A percentile compares a stretch with the other conserved stretches of the same genome.
phyloP scores from a whole-genome alignment of 2,113 vertebrate species.

The Gallinago undulata region DNA sequence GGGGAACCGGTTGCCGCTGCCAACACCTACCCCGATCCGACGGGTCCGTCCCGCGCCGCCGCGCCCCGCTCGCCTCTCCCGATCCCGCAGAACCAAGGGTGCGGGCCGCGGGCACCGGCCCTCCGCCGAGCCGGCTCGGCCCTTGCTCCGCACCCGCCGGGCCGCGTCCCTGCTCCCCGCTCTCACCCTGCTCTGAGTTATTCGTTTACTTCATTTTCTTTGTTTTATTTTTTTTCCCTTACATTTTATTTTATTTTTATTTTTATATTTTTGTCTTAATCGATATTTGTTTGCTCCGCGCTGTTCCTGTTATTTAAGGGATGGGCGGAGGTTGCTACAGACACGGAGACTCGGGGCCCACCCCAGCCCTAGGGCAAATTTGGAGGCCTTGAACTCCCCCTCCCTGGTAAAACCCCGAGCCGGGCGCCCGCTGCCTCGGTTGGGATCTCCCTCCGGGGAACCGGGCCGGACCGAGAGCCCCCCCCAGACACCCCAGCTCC shows the following conservation, averaged over 20 bases:
- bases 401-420: neutral
- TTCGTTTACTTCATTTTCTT: neutral
- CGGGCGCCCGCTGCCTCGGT: neutral
- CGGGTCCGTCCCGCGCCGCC: neutral
- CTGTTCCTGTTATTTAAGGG: neutral
- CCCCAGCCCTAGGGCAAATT: neutral
- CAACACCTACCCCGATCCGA: neutral
- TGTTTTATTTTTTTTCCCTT: neutral
- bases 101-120: neutral
- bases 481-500: neutral
- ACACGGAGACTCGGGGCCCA: neutral
- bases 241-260: neutral
- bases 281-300: fast-evolving
- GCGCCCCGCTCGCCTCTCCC: neutral
- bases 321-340: neutral
- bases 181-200: neutral
- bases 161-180: neutral
- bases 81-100: neutral
- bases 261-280: too few species aligned
- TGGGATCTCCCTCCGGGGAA: neutral
- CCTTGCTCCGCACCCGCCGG: neutral
- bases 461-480: neutral
- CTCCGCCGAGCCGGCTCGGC: neutral
- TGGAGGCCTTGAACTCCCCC: neutral
- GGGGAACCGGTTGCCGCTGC: neutral